Conservation (phyloP, 2,797 vertebrate species). For the Gadopsis bispinosus region DNA sequence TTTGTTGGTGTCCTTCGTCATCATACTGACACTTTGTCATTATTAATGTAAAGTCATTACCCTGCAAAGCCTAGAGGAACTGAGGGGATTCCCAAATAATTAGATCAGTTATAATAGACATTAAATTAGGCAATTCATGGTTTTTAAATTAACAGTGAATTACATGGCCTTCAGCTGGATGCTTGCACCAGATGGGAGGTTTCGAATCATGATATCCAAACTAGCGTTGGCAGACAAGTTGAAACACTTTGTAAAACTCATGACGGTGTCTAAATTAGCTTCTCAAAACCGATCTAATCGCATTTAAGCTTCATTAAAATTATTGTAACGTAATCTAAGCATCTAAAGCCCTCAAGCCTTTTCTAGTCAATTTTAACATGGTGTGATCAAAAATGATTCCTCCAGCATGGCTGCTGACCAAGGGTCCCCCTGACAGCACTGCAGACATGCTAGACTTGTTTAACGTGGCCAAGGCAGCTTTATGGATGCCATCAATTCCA, state of each 20-base stretch:
- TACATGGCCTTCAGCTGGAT: constrained; percentile 45
- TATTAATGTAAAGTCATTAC: constrained; percentile 28
- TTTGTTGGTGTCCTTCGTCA: not conserved
- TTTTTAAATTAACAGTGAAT: constrained; percentile 65
- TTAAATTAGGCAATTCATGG: constrained; percentile 40
- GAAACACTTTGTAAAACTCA: constrained; percentile 40
- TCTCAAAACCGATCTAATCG: constrained; percentile 40
- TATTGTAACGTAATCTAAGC: constrained; percentile 50
- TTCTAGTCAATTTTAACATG: constrained; percentile 42
- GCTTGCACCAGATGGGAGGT: constrained; percentile 32
- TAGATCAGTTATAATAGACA: constrained; percentile 47
- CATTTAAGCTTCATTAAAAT: constrained; percentile 57
- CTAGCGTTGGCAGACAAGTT: constrained; percentile 26
- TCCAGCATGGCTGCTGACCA: constrained; percentile 44
- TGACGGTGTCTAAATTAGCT: constrained; percentile 45
- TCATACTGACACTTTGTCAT: not conserved
- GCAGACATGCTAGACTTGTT: constrained; percentile 70
- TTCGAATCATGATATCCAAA: constrained; percentile 52
- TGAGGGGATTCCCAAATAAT: constrained; percentile 39
- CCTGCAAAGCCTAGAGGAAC: constrained; percentile 8
- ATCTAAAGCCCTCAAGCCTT: constrained; percentile 28
- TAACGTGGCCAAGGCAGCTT: constrained; percentile 70
- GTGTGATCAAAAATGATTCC: constrained; percentile 53
- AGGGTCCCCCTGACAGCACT: constrained; percentile 39
- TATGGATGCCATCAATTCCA: constrained; percentile 72